Percentiles rank a stretch among this genome's conserved stretches.
Evolutionary conservation across 2,113 vertebrate species (phyloP).

Genomic region (Oostethus manadensis): DNA sequence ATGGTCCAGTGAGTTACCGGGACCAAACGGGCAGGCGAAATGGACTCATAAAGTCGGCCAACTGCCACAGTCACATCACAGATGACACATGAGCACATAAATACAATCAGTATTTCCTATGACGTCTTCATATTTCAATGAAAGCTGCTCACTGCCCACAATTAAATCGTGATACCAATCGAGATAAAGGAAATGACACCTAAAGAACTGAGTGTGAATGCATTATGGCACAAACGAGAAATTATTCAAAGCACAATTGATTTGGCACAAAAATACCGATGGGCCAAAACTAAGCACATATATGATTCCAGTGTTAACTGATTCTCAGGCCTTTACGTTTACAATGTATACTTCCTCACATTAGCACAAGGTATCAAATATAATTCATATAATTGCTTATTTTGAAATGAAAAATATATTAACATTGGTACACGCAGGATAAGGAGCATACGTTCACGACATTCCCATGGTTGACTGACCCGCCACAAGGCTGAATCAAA

Average conservation of each 20-base stretch:
- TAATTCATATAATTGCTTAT: slow-evolving; percentile 7
- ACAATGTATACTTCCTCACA: slow-evolving; percentile 41
- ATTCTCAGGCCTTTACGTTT: slow-evolving; percentile 51
- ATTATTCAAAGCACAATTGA: slow-evolving; percentile 31
- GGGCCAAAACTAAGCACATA: slow-evolving; percentile 2
- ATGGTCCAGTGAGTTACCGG: slow-evolving; percentile 44
- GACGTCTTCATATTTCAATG: slow-evolving; percentile 16
- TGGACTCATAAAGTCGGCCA: slow-evolving; percentile 45
- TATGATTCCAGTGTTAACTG: neutral
- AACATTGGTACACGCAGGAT: slow-evolving; percentile 16
- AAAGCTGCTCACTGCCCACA: slow-evolving; percentile 23
- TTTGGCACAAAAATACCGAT: slow-evolving; percentile 21
- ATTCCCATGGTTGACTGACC: slow-evolving; percentile 32
- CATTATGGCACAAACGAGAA: slow-evolving; percentile 24
- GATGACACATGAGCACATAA: slow-evolving; percentile 2
- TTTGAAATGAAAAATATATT: slow-evolving; percentile 1
- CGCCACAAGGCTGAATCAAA: slow-evolving; percentile 16
- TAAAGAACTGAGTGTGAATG: neutral
- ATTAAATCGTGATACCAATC: slow-evolving; percentile 20
- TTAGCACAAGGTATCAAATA: slow-evolving; percentile 23
- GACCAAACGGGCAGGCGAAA: slow-evolving; percentile 62
- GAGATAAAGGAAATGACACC: slow-evolving; percentile 11
- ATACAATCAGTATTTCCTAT: neutral
- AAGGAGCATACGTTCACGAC: slow-evolving; percentile 12
- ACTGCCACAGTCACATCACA: slow-evolving; percentile 33